Evolutionary conservation across 1,140 invertebrate species (phyloP), one percentile per base, ranked within the genome.

Genomic region (Aphis craccivora): DNA sequence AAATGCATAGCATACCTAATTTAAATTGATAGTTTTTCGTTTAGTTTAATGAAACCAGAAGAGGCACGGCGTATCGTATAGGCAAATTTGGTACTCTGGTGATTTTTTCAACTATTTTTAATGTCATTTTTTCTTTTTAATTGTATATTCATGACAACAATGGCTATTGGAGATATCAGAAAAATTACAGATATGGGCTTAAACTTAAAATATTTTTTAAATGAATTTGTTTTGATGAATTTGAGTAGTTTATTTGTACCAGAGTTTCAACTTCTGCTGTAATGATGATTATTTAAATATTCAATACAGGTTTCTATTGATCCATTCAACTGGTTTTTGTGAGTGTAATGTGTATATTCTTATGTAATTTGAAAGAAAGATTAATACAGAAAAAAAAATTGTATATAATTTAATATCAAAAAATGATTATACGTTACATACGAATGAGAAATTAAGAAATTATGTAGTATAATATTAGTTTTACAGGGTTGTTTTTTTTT

Each of bases 1-100:
- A 0, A 18, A 76, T 18, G 5, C 14, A n/a, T 76, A 35, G 14
- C 4, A 45, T 45, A 45, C 5, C 30, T 67, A 67, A 76, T 76
- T 67, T n/a, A 67, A 67, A 67, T 67, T n/a, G 0, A n/a, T 76
- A n/a, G 14, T 14, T 76, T 87, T 86, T 87, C n/a, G 30, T 53
- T 35, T 43, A 53, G 4, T n/a, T 53, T 37, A 55, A 45, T 45
- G 1, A 91, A 45, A 20, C 8, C 9, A 43, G 55, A 40, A 3
- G 40, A 60, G 67, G 30, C 22, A 14, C 87, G 87, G 87, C 87
- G 45, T 86, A 30, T 55, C 25, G 81, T 18, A 53, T 93, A 93
- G 91, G 91, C 91, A 93, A 93, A 51, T 86, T 37, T 86, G 81
- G 35, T 93, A 93, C 91, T 51, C 48, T 0, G 0, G 23, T 84